These are phyloP conservation scores for Lottia scabra DNA, from an alignment of 2,888 invertebrate species.

Conservation along the genomic window DNA sequence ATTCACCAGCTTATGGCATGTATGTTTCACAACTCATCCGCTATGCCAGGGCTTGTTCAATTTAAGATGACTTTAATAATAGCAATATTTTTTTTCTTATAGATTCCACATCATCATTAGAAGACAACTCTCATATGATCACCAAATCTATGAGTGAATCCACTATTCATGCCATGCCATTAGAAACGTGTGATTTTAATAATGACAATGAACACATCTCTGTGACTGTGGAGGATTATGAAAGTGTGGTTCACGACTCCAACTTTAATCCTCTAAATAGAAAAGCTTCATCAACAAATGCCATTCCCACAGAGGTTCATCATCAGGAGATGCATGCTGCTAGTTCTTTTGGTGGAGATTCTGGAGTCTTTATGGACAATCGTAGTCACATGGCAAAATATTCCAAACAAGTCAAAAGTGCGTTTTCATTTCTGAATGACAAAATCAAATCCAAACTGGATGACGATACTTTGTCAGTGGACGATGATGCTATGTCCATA, in stretches of 20 bases:
- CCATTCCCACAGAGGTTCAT: not conserved
- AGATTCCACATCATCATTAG: constrained; percentile 2
- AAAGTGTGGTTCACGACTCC: not conserved
- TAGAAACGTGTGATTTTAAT: not conserved
- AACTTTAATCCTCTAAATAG: not conserved
- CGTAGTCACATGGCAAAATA: constrained; percentile 7
- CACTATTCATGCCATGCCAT: constrained; percentile 28
- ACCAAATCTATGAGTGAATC: constrained; percentile 49
- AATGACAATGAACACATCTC: not conserved
- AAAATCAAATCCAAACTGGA: constrained; percentile 53
- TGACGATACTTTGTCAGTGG: constrained; percentile 62
- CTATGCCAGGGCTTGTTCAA: no score
- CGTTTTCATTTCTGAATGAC: constrained; percentile 81
- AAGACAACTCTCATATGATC: constrained; percentile 15
- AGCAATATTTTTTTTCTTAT: not conserved
- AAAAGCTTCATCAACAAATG: not conserved
- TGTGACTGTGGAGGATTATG: not conserved
- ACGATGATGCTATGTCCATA: constrained; percentile 80
- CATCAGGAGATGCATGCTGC: constrained; percentile 13
- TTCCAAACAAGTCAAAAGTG: constrained; percentile 78
- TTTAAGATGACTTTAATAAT: not conserved
- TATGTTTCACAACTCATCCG: no score
- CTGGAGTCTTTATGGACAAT: constrained; percentile 22
- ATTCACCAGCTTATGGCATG: no score
- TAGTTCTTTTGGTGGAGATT: constrained; percentile 23